These are phyloP conservation scores for Speoplatyrhinus poulsoni DNA, from an alignment of 2,113 vertebrate genomes.

Conservation along the genomic window DNA sequence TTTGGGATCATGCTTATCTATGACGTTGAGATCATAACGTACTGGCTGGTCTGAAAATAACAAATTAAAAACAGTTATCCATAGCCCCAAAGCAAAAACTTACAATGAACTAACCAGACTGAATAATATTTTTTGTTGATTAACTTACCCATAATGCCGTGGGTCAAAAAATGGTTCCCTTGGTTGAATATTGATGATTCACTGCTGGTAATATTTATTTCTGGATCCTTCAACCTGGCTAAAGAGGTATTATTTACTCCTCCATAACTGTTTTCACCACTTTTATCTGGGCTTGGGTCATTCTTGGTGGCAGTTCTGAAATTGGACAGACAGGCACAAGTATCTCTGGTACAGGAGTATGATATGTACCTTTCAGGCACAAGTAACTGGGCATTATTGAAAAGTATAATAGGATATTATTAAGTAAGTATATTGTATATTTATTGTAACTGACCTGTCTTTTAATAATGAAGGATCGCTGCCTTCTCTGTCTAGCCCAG, in stretches of 20 bases:
- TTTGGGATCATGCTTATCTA: slow-evolving; percentile 55
- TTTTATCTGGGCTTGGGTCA: slow-evolving; percentile 15
- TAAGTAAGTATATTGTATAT: not conserved
- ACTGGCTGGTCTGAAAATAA: slow-evolving; percentile 79
- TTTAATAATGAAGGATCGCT: not conserved
- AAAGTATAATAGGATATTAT: not conserved
- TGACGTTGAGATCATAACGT: slow-evolving; percentile 63
- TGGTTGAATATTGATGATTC: slow-evolving; percentile 13
- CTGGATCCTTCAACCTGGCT: slow-evolving; percentile 23
- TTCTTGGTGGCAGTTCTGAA: slow-evolving; percentile 40
- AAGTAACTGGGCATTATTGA: slow-evolving; percentile 19
- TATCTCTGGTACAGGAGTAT: not conserved
- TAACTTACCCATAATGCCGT: slow-evolving; percentile 54
- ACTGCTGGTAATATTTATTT: slow-evolving; percentile 28
- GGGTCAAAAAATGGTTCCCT: slow-evolving; percentile 47
- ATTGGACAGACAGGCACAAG: slow-evolving; percentile 49
- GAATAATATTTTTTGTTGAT: not conserved
- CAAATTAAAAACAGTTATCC: slow-evolving; percentile 8
- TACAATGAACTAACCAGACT: not conserved
- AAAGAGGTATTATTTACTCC: not conserved
- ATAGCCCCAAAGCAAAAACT: not conserved
- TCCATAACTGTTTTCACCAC: slow-evolving; percentile 16
- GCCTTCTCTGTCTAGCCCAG: slow-evolving; percentile 35
- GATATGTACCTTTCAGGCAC: slow-evolving; percentile 23
- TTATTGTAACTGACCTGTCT: slow-evolving; percentile 40